Evolutionary conservation across 2,113 vertebrate genomes (phyloP).

Genomic region (Nycticorax nycticorax): DNA sequence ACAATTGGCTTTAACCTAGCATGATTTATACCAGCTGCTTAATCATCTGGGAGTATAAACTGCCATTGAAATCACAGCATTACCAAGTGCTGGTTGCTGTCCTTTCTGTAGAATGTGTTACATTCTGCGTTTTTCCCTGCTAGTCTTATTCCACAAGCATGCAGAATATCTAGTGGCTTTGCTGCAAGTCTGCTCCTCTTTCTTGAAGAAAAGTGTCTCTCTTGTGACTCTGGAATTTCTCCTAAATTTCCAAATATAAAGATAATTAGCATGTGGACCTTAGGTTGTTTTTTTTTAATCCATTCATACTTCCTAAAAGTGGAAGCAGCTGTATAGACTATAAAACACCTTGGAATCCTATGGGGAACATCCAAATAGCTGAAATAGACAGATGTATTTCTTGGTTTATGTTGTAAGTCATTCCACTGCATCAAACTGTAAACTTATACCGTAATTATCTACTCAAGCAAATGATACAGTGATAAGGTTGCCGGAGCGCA

Average conservation of each 20-base stretch:
- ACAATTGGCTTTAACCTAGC: background rate
- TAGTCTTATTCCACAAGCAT: background rate
- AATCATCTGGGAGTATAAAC: background rate
- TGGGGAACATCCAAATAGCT: background rate
- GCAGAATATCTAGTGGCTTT: background rate
- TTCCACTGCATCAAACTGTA: background rate
- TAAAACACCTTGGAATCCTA: background rate
- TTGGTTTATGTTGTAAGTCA: background rate
- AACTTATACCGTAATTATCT: background rate
- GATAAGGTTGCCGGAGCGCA: background rate
- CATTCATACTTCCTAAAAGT: background rate
- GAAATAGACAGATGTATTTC: background rate
- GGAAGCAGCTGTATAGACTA: background rate
- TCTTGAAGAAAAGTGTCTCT: background rate
- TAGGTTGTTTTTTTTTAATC: accelerated
- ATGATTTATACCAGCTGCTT: background rate
- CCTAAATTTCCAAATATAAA: background rate
- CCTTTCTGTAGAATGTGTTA: background rate
- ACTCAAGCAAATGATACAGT: background rate
- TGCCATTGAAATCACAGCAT: background rate
- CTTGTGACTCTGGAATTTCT: background rate
- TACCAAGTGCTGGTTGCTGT: background rate
- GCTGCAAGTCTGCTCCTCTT: background rate
- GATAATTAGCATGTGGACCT: background rate
- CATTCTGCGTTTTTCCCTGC: background rate